phyloP scores from a whole-genome alignment of 2,888 invertebrate genomes.

The Tetranychus truncatus region DNA sequence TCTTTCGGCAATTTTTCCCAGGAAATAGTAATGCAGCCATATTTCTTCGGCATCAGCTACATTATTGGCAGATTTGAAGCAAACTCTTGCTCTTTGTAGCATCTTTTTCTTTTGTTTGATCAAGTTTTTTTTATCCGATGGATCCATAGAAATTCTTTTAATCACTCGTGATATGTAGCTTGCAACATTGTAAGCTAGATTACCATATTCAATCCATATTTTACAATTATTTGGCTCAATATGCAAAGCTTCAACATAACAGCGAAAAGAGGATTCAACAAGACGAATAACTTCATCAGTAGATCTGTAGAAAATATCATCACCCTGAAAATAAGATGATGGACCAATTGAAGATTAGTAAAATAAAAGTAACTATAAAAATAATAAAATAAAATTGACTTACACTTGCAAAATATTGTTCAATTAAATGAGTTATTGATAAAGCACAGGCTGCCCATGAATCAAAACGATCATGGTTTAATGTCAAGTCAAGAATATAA shows the following conservation, averaged over 20 bases:
- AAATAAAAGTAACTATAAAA: neutral
- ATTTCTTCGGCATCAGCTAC: slow-evolving; percentile 50
- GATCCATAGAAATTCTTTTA: neutral
- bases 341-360: neutral
- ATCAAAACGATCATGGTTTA: slow-evolving; percentile 59
- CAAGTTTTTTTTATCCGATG: neutral
- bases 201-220: slow-evolving; percentile 77
- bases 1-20: slow-evolving; percentile 87
- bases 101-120: slow-evolving; percentile 48
- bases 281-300: slow-evolving; percentile 11
- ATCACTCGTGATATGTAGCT: slow-evolving; percentile 52
- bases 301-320: slow-evolving; percentile 3
- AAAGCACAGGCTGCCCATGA: slow-evolving; percentile 84
- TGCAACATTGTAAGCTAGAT: slow-evolving; percentile 70
- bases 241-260: slow-evolving; percentile 59
- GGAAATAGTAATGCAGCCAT: slow-evolving; percentile 82
- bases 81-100: slow-evolving; percentile 54
- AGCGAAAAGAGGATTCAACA: slow-evolving; percentile 44
- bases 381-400: slow-evolving; percentile 26
- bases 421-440: slow-evolving; percentile 44
- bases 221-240: slow-evolving; percentile 49
- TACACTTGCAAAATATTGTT: slow-evolving; percentile 56
- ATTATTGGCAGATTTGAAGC: slow-evolving; percentile 43
- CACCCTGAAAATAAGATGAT: neutral
- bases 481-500: slow-evolving; percentile 61